Evolutionary conservation across 2,113 vertebrate genomes (phyloP).

Genomic region (Corynorhinus townsendii): DNA sequence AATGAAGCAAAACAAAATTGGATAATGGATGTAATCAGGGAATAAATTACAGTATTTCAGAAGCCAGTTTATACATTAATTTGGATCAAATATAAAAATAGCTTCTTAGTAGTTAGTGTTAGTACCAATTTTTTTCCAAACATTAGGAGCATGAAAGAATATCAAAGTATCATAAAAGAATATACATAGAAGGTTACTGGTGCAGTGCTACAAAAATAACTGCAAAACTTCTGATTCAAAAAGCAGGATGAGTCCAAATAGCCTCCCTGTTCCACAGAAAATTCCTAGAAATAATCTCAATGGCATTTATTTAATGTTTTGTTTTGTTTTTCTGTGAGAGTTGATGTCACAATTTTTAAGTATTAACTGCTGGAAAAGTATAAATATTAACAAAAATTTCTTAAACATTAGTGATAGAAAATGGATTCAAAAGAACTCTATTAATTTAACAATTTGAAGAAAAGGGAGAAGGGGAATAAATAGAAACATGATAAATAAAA

Average conservation of each 20-base stretch:
- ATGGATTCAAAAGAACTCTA: neutral
- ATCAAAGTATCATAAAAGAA: neutral
- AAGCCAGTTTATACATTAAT: neutral
- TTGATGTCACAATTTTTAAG: neutral
- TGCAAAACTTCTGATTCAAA: neutral
- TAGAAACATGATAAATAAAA: neutral
- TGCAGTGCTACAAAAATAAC: neutral
- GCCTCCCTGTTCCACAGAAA: neutral
- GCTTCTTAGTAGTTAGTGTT: neutral
- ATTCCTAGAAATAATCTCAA: neutral
- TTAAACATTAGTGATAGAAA: neutral
- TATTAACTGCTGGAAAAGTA: neutral
- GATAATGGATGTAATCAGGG: neutral
- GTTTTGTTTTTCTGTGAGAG: neutral
- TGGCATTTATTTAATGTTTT: neutral
- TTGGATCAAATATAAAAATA: constrained; percentile 10
- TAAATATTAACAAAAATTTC: neutral
- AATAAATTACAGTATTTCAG: neutral
- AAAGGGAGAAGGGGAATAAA: neutral
- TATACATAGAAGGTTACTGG: neutral
- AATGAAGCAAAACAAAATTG: neutral
- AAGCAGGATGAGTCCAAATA: neutral
- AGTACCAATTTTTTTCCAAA: neutral
- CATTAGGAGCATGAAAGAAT: neutral
- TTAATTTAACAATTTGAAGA: constrained; percentile 8